These are phyloP conservation scores for Epinotia nisella DNA, from an alignment of 2,888 invertebrate genomes.

Conservation along the genomic window DNA sequence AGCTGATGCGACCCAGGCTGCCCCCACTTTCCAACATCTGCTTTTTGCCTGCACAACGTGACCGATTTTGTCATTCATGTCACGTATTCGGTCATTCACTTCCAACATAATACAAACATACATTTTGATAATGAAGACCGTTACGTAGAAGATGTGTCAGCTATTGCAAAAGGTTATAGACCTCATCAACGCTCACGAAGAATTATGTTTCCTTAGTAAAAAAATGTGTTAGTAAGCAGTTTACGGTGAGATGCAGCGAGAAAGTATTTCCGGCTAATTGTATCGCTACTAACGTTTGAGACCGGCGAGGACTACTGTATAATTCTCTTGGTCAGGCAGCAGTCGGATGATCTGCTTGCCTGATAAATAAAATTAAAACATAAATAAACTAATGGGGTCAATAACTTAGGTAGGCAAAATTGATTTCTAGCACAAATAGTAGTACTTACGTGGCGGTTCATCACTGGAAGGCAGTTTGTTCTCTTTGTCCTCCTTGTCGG, in stretches of 20 bases:
- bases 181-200: conserved; percentile 7
- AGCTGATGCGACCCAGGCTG: conserved; percentile 68
- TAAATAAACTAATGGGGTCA: conserved; percentile 23
- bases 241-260: conserved; percentile 32
- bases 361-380: conserved; percentile 42
- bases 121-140: neutral
- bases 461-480: conserved; percentile 84
- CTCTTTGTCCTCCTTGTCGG: conserved; percentile 79
- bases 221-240: conserved; percentile 30
- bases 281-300: conserved; percentile 43
- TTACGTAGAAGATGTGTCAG: conserved; percentile 1
- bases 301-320: conserved; percentile 41
- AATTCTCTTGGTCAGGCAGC: conserved; percentile 45
- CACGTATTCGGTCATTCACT: neutral
- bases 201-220: conserved; percentile 3
- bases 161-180: conserved; percentile 14
- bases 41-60: conserved; percentile 80
- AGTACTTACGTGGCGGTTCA: conserved; percentile 91
- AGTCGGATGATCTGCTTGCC: conserved; percentile 45
- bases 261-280: conserved; percentile 32
- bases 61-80: no score
- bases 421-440: neutral
- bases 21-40: conserved; percentile 63
- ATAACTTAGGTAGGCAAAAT: conserved; percentile 16
- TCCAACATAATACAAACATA: neutral